A percentile compares a stretch with the other conserved stretches of the same genome.
These are phyloP conservation scores for Hypomecis atomaria DNA, from an alignment of 2,888 invertebrate species.

Conservation along the genomic window DNA sequence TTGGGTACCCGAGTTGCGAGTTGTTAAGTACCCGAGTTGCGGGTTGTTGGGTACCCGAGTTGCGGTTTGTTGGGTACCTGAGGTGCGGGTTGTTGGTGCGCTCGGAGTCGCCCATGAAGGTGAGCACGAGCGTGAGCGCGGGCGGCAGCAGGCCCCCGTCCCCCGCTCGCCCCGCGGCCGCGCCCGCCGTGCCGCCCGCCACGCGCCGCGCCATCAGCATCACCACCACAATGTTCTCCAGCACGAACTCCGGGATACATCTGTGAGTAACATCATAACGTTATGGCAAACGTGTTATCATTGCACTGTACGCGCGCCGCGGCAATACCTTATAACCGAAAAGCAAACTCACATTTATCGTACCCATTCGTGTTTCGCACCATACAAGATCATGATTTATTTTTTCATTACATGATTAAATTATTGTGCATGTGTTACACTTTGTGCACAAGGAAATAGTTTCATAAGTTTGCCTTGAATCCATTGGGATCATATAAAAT, in stretches of 20 bases:
- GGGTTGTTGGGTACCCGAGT: neutral
- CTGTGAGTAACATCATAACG: conserved; percentile 63
- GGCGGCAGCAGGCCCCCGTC: conserved; percentile 87
- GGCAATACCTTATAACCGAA: too few relatives aligned
- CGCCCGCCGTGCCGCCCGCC: conserved; percentile 59
- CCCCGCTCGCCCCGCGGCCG: conserved; percentile 84
- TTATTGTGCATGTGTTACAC: too few relatives aligned
- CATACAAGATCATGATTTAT: too few relatives aligned
- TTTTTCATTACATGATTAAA: too few relatives aligned
- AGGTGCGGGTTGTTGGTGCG: conserved; percentile 96
- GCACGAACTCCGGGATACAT: conserved; percentile 95
- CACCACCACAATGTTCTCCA: conserved; percentile 94
- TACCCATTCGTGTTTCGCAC: too few relatives aligned
- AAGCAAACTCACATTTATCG: too few relatives aligned
- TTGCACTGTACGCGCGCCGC: neutral
- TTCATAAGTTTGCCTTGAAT: too few relatives aligned
- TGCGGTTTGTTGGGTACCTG: conserved; percentile 55
- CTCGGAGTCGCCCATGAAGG: conserved; percentile 94
- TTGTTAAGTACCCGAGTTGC: too few relatives aligned
- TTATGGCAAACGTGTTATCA: neutral
- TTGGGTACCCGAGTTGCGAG: neutral
- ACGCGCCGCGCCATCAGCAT: conserved; percentile 90
- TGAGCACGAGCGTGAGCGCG: conserved; percentile 90
- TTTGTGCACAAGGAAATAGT: too few relatives aligned
- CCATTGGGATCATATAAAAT: too few relatives aligned